Evolutionary conservation across 2,797 vertebrate genomes (phyloP), one percentile per base, ranked within the genome.

Genomic region (Orestias chungarensis): DNA sequence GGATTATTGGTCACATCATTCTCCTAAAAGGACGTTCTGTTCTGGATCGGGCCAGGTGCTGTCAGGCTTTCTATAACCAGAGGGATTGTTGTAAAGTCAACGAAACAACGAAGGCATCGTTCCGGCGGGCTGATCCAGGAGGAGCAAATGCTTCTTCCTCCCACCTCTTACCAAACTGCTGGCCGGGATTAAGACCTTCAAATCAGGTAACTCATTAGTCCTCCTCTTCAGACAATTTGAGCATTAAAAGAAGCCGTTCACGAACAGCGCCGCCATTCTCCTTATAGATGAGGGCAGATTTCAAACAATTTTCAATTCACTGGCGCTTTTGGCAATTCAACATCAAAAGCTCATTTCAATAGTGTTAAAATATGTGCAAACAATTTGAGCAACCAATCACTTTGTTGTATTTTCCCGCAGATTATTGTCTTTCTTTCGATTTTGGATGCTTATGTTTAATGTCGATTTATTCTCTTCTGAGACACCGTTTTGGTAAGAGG

Each of bases 1-100:
- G 27, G 23, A 15, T 55, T 50, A 80, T 81, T 3, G 42, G 82
- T 74, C 0, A 1, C 61, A 29, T 70, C 65, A 71, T 70, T 52
- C 54, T 17, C 67, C 73, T 33, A 55, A 80, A 79, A 82, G 64
- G 70, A 33, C 6, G 6, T 55, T 78, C 7, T 18, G 61, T 23
- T 52, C 40, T 68, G 42, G 74, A 17, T 9, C 25, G 38, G 71
- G 50, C 35, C 44, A 18, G 66, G 71, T 11, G 2, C 20, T n/a
- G 54, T 3, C 9, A 61, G 20, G 4, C 20, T 23, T 5, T n/a
- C 17, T 15, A 61, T n/a, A n/a, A n/a, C n/a, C n/a, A n/a, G n/a
- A n/a, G n/a, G n/a, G n/a, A n/a, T n/a, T n/a, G n/a, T n/a, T n/a
- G n/a, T n/a, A n/a, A n/a, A n/a, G n/a, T n/a, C n/a, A n/a, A n/a